Evolutionary conservation across 2,888 invertebrate genomes (phyloP).

Genomic region (Ophraella communa): DNA sequence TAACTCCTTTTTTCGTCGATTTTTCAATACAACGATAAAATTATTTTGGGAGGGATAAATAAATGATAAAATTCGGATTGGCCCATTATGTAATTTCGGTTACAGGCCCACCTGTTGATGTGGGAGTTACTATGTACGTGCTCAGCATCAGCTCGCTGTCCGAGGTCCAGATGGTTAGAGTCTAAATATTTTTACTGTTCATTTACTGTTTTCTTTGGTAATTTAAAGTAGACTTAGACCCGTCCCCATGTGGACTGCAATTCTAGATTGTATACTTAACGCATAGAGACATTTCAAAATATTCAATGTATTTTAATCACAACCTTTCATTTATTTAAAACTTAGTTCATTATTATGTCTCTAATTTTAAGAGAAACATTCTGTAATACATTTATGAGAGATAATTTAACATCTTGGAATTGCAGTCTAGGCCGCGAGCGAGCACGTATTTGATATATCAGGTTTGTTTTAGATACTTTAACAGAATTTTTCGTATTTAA

Average conservation of each 20-base stretch:
- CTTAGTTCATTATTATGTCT: too few relatives aligned
- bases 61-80: constrained; percentile 47
- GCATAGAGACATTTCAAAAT: background rate
- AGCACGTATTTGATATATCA: background rate
- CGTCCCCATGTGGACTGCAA: constrained; percentile 43
- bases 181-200: constrained; percentile 12
- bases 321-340: too few relatives aligned
- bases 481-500: background rate
- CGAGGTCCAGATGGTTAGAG: constrained; percentile 91
- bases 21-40: background rate
- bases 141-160: constrained; percentile 98
- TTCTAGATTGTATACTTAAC: too few relatives aligned
- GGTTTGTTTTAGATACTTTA: background rate
- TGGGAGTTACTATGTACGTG: constrained; percentile 97
- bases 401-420: constrained; percentile 21
- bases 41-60: background rate
- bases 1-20: background rate
- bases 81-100: constrained; percentile 59
- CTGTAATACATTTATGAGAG: too few relatives aligned
- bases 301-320: too few relatives aligned
- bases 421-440: constrained; percentile 30
- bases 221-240: constrained; percentile 44
- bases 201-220: constrained; percentile 21
- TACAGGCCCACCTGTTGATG: constrained; percentile 96
- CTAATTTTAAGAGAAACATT: too few relatives aligned